These are phyloP conservation scores for Montipora efflorescens DNA, from an alignment of 64 coral and sea anemone genomes.

Conservation along the genomic window DNA sequence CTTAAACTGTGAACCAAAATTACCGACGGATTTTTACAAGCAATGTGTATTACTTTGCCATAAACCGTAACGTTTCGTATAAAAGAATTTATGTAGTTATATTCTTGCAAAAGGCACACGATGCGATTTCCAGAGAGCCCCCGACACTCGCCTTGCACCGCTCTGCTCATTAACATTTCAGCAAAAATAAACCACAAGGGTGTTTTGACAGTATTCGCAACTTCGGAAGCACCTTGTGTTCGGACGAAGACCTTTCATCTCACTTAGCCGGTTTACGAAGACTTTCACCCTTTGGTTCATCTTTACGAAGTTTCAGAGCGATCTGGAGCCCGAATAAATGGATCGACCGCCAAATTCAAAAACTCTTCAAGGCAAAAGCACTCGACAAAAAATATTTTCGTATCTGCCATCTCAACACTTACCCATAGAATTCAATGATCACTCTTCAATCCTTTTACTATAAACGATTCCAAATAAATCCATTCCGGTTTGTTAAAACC, in stretches of 20 bases:
- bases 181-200: constrained; percentile 99
- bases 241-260: constrained; percentile 63
- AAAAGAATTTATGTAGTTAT: constrained; percentile 58
- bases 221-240: constrained; percentile 87
- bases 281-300: constrained; percentile 79
- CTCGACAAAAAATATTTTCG: constrained; percentile 77
- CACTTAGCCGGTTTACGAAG: constrained; percentile 38
- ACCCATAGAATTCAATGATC: constrained; percentile 80
- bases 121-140: constrained; percentile 78
- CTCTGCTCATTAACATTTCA: constrained; percentile 99
- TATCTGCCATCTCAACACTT: constrained; percentile 90
- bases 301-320: constrained; percentile 74
- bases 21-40: constrained; percentile 21
- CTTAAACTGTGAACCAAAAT: background rate
- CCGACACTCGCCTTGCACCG: constrained; percentile 79
- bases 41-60: constrained; percentile 10
- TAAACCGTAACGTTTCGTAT: constrained; percentile 49
- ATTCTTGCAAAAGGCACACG: constrained; percentile 87
- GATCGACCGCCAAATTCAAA: constrained; percentile 78
- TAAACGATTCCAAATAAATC: constrained; percentile 60
- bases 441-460: constrained; percentile 70
- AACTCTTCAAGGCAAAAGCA: constrained; percentile 70
- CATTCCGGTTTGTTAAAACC: constrained; percentile 80
- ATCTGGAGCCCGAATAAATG: constrained; percentile 48
- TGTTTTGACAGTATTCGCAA: constrained; percentile 97